Base-by-base conservation (phyloP, 35 echinoderm and acorn worm genomes). In the Apostichopus japonicus region DNA sequence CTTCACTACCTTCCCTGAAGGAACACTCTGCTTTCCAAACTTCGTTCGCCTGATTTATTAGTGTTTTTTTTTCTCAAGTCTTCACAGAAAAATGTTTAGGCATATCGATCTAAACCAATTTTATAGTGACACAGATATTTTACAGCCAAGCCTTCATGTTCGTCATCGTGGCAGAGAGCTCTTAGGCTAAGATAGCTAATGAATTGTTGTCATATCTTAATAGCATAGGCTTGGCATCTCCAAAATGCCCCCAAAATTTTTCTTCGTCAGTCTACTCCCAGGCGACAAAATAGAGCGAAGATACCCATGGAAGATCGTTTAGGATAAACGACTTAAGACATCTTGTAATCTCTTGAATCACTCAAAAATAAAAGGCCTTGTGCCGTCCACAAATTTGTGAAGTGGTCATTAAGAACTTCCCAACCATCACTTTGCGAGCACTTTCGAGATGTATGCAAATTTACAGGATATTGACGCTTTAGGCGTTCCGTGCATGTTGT, bases 331-430 rank as follows among this genome's bases (percentile, higher is more conserved):
- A 84, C 81, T 84, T 84, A 13, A 84, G 57, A 53, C 54, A 57
- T 84, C 81, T 84, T 57, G 54, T 17, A 58, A 84, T 84, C 81
- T 55, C 54, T 57, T 10, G 15, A 57, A 84, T 57, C 55, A 5
- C 53, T n/a, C 5, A 23, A 84, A 84, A 84, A 84, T 84, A 84
- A 84, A 84, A 84, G 23, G 81, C 53, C 8, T 57, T 84, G 54
- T 21, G 17, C 56, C 81, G 57, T 84, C 81, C 53, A 84, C 56
- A 21, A 57, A 57, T 23, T 58, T 57, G 5, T 84, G 81, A 84
- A 84, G 81, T 84, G 81, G 81, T 84, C 54, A 84, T 84, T 84
- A 84, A 84, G 81, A 84, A 15, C 24, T 84, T 56, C 27, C 55
- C 6, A 58, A 57, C 51, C 81, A 58, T 84, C 23, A 84, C 81